A percentile compares a stretch with the other conserved stretches of the same genome.
phyloP scores from a whole-genome alignment of 2,888 invertebrate genomes.

The Druceiella hillmani region DNA sequence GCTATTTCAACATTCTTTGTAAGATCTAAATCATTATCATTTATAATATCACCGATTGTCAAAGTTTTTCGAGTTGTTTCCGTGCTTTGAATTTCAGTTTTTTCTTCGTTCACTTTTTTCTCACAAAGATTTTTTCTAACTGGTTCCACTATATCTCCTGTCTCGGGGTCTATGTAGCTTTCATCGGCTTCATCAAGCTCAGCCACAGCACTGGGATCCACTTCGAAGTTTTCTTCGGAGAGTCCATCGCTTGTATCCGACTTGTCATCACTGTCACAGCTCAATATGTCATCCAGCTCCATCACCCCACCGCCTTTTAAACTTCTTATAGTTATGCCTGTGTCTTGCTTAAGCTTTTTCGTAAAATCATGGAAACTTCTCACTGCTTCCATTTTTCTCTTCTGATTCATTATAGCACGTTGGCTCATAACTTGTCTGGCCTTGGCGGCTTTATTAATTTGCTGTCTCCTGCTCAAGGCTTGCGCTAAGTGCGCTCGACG shows the following conservation, averaged over 20 bases:
- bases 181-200: slow-evolving; percentile 46
- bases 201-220: slow-evolving; percentile 43
- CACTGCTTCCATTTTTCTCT: slow-evolving; percentile 49
- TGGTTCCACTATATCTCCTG: slow-evolving; percentile 43
- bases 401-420: slow-evolving; percentile 39
- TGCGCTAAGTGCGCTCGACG: slow-evolving; percentile 47
- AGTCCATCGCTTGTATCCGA: slow-evolving; percentile 50
- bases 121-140: slow-evolving; percentile 25
- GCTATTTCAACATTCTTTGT: slow-evolving; percentile 47
- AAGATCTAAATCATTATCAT: slow-evolving; percentile 44
- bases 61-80: slow-evolving; percentile 38
- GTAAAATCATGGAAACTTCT: slow-evolving; percentile 49
- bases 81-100: slow-evolving; percentile 13
- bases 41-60: slow-evolving; percentile 47
- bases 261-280: slow-evolving; percentile 34
- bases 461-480: too few species aligned
- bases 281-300: slow-evolving; percentile 31
- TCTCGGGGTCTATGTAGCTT: slow-evolving; percentile 49
- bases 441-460: too few species aligned
- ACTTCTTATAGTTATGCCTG: slow-evolving; percentile 46
- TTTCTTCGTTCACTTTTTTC: slow-evolving; percentile 12
- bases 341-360: slow-evolving; percentile 49
- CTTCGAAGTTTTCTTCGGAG: slow-evolving; percentile 47
- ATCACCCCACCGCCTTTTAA: slow-evolving; percentile 46
- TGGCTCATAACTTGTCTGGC: slow-evolving; percentile 39